Base-by-base conservation (phyloP, 2,888 invertebrate genomes). In the Tetragonula carbonaria region DNA sequence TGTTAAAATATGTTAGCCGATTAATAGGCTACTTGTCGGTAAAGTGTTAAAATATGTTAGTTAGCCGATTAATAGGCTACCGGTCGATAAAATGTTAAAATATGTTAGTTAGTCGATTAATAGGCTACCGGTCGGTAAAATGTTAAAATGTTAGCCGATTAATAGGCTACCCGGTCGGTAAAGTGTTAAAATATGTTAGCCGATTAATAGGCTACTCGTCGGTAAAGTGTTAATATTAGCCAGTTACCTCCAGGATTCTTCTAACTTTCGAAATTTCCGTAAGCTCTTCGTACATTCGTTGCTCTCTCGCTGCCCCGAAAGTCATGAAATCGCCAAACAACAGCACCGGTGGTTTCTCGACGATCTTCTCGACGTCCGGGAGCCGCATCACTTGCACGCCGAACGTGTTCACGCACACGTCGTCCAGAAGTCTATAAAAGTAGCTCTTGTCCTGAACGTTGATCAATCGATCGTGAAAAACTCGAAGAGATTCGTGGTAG, bases 401-500 rank as follows among this genome's bases (percentile, higher is more conserved):
- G 93, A 96, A 97, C 91, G 95, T 96, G 92, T 95, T 96, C 85
- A 95, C 94, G 94, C 96, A 98, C 21, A 96, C 96, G 23, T 95
- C 96, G 66, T 95, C 95, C 95, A 98, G 96, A 23, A 98, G 95
- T 67, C 96, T 95, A 92, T 96, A 97, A 92, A 99, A 97, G 94
- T 98, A 97, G 45, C 95, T 96, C 93, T 98, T 97, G 94, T 99
- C 99, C 88, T 97, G 96, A 23, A 96, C 94, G 92, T 98, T 98
- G 79, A 97, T 97, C 38, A 99, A 95, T 1, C 98, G 97, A 94
- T 99, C 99, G 94, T 98, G 98, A 94, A 98, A 99, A 3, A 98
- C 98, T 50, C 99, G 96, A 78, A 98, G 96, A 80, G 98, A 97
- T 95, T 99, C 99, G 93, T 99, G 99, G 89, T 97, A 98, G 95